Evolutionary conservation across 92 coral and sea anemone species (phyloP).

Genomic region (Epizoanthus stellaris): DNA sequence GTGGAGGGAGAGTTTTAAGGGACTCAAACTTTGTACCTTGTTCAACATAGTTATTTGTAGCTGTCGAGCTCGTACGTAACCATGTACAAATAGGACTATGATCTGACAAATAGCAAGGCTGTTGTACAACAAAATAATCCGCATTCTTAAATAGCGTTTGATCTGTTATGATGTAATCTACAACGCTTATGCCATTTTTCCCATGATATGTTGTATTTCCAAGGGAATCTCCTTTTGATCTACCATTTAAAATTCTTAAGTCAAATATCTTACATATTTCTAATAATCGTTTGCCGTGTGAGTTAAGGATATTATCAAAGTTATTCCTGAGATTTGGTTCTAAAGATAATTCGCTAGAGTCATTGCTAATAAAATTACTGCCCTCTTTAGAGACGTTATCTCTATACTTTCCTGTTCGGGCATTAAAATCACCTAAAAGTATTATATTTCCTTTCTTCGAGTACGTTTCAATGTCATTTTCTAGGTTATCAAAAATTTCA

Average conservation of each 20-base stretch:
- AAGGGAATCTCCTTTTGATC: conserved; percentile 48
- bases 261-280: conserved; percentile 52
- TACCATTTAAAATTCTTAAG: conserved; percentile 58
- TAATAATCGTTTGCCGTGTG: conserved; percentile 52
- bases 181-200: conserved; percentile 35
- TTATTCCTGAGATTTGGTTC: conserved; percentile 22
- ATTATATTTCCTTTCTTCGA: conserved; percentile 18
- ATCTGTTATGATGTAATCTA: conserved; percentile 2
- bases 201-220: conserved; percentile 48
- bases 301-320: conserved; percentile 42
- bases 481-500: conserved; percentile 36
- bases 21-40: too few relatives aligned
- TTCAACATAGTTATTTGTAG: too few relatives aligned
- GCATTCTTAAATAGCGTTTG: too few relatives aligned
- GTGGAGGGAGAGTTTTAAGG: too few relatives aligned
- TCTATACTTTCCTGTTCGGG: conserved; percentile 28
- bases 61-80: too few relatives aligned
- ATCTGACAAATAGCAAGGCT: too few relatives aligned
- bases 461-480: conserved; percentile 19
- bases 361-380: conserved; percentile 22
- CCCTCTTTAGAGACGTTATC: conserved; percentile 53
- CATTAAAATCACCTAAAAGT: conserved; percentile 44
- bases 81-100: too few relatives aligned
- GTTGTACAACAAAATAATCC: too few relatives aligned
- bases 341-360: conserved; percentile 24